Base-by-base conservation (phyloP, 2,797 vertebrate species). In the Danio tinwini region DNA sequence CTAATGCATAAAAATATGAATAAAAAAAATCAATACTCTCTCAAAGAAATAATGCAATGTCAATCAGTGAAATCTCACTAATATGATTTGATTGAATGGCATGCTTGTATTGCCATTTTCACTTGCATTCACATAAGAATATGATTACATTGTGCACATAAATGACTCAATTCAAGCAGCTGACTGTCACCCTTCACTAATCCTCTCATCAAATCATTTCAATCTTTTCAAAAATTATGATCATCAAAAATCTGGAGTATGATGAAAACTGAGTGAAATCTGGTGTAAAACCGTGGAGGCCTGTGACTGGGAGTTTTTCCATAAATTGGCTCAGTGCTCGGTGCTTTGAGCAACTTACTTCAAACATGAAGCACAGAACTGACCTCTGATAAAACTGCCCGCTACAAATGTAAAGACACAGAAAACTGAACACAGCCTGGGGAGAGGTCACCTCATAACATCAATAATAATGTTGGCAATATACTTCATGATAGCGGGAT, bases 241-340 rank as follows among this genome's bases (percentile, higher is more conserved):
- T 47, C 19, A 3, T 13, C 12, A 59, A 47, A 59, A 73, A 72
- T 72, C 13, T 72, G 55, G 17, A 58, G 9, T 49, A 61, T 73
- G 53, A 72, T 58, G 53, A 72, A 72, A 72, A 58, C 70, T 29
- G 40, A 47, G 40, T 59, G 71, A 74, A 73, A 74, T 74, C 56
- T 39, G 2, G 1, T 61, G 19, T 29, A 74, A 74, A 74, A 59
- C 44, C 56, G 61, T 17, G 5, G 44, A 61, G 21, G 8, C 10
- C 44, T 39, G 10, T 39, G 9, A 59, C 44, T 61, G 12, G 13
- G 55, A 73, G 11, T 73, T 61, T 61, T 73, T 56, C 13, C 29
- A 59, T 29, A 59, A 73, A 59, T 49, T 59, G 55, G 42, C 55
- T 58, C 40, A 68, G 9, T 21, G 17, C 63, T 47, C n/a, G 42